These are phyloP conservation scores for Chiloscyllium punctatum DNA, from an alignment of 2,797 vertebrate species.

Conservation along the genomic window DNA sequence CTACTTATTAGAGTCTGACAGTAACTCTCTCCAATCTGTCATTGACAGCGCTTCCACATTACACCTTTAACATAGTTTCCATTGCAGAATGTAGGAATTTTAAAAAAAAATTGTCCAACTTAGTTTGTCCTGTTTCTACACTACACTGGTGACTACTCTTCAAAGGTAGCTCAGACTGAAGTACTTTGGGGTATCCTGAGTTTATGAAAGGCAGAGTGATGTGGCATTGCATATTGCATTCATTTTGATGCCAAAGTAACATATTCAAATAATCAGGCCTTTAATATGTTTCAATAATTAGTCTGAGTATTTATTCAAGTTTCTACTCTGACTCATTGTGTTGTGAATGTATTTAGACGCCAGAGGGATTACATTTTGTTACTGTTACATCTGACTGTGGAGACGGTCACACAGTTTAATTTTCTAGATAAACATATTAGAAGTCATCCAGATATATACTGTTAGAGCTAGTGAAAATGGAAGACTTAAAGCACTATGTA, in stretches of 20 bases:
- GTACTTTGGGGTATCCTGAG: too few relatives aligned
- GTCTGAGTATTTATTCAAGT: background rate
- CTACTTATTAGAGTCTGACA: background rate
- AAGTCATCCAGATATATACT: background rate
- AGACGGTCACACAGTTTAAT: background rate
- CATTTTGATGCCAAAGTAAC: background rate
- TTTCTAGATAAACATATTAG: background rate
- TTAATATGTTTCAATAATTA: background rate
- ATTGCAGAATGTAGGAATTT: background rate
- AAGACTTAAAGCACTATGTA: background rate
- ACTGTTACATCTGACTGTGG: background rate
- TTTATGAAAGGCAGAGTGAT: background rate
- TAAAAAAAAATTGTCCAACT: too few relatives aligned
- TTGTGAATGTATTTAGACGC: background rate
- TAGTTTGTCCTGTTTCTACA: background rate
- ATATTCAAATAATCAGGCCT: constrained; percentile 8
- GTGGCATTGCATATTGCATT: background rate
- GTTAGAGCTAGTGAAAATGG: background rate
- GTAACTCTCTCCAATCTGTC: background rate
- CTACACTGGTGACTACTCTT: background rate
- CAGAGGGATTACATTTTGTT: constrained; percentile 14
- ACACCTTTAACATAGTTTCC: background rate
- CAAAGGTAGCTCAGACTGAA: background rate
- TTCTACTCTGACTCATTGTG: constrained; percentile 22
- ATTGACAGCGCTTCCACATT: background rate